phyloP scores from a whole-genome alignment of 2,113 vertebrate genomes.

The Sinocyclocheilus maitianheensis region DNA sequence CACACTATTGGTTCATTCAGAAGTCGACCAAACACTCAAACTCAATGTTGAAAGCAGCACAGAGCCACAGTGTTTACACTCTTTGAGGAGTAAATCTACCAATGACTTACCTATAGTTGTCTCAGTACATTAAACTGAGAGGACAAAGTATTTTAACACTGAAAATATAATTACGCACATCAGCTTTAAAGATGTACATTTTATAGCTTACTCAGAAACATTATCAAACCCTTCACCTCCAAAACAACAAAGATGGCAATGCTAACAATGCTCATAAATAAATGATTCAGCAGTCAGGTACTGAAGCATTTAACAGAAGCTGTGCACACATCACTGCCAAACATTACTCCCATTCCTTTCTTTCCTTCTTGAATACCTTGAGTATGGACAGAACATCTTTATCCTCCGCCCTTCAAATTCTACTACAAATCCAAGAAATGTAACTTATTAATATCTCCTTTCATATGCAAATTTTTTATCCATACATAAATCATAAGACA shows the following conservation, averaged over 20 bases:
- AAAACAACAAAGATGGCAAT: constrained; percentile 20
- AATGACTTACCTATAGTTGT: neutral
- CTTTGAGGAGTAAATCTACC: neutral
- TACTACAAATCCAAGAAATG: constrained; percentile 59
- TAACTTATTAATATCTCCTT: constrained; percentile 74
- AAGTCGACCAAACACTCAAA: neutral
- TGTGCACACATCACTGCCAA: neutral
- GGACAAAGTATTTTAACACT: neutral
- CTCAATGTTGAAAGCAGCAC: neutral
- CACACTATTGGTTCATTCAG: neutral
- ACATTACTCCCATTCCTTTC: constrained; percentile 18
- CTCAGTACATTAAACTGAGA: constrained; percentile 5
- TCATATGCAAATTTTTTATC: constrained; percentile 75
- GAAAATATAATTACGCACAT: neutral
- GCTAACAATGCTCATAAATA: constrained; percentile 49
- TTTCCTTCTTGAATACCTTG: constrained; percentile 24
- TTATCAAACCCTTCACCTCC: neutral
- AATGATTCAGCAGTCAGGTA: constrained; percentile 32
- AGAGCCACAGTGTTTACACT: neutral
- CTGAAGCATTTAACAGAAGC: constrained; percentile 13
- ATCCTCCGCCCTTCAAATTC: constrained; percentile 43
- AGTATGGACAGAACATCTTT: constrained; percentile 37
- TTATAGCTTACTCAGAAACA: neutral
- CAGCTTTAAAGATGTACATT: neutral
- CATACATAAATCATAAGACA: constrained; percentile 77